These are phyloP conservation scores for Cetonia aurata DNA, from an alignment of 2,888 invertebrate genomes.

Conservation along the genomic window DNA sequence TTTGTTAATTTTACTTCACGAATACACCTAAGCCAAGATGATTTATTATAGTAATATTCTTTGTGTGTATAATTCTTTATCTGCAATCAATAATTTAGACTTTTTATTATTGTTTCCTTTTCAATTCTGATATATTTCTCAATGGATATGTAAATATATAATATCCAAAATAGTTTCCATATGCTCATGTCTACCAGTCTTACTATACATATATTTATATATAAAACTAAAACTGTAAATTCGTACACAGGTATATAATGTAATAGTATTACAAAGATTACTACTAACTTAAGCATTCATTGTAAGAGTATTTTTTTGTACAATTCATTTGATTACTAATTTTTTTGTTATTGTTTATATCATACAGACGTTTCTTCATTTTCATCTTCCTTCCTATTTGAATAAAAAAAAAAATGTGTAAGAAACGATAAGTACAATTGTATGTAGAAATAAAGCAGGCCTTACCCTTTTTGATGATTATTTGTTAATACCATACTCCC, in stretches of 20 bases:
- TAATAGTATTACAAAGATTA: slow-evolving; percentile 20
- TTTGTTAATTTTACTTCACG: not conserved
- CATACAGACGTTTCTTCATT: slow-evolving; percentile 64
- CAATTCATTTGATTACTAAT: slow-evolving; percentile 37
- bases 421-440: slow-evolving; percentile 37
- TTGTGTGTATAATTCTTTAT: slow-evolving; percentile 5
- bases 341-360: slow-evolving; percentile 42
- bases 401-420: slow-evolving; percentile 47
- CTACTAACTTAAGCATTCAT: slow-evolving; percentile 33
- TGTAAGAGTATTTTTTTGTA: slow-evolving; percentile 34
- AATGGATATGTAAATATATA: slow-evolving; percentile 33
- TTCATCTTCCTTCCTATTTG: slow-evolving; percentile 59
- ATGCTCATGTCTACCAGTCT: slow-evolving; percentile 36
- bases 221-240: slow-evolving; percentile 35
- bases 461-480: slow-evolving; percentile 53
- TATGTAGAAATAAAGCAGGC: slow-evolving; percentile 12
- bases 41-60: not conserved
- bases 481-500: slow-evolving; percentile 65
- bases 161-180: slow-evolving; percentile 40
- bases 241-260: slow-evolving; percentile 25
- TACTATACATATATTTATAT: slow-evolving; percentile 20
- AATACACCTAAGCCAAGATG: too few relatives aligned
- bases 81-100: slow-evolving; percentile 21
- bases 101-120: slow-evolving; percentile 2
- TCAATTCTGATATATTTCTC: slow-evolving; percentile 19